A percentile compares a stretch with the other conserved stretches of the same genome.
phyloP scores from a whole-genome alignment of 2,888 invertebrate genomes.

The Orthosia gothica region DNA sequence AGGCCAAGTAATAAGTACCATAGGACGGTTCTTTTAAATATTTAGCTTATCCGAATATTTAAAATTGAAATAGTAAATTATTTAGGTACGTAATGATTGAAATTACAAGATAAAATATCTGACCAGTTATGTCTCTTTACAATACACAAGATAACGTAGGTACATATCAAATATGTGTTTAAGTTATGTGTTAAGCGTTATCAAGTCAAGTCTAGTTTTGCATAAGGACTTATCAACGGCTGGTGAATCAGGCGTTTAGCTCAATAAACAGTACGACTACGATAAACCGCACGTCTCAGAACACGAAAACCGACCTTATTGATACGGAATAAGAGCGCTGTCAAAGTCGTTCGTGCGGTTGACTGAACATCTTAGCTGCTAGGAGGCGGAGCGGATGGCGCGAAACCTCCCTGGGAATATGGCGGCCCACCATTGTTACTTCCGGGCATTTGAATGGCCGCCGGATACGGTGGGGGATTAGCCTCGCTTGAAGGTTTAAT shows the following conservation, averaged over 20 bases:
- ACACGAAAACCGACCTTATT: background rate
- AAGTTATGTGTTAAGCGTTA: slow-evolving; percentile 15
- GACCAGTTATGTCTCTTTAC: background rate
- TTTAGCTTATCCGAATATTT: background rate
- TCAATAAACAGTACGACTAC: no score
- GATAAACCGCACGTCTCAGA: background rate
- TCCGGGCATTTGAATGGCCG: slow-evolving; percentile 18
- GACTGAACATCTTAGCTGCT: slow-evolving; percentile 13
- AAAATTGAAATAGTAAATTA: background rate
- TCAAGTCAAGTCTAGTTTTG: slow-evolving; percentile 18
- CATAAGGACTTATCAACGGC: background rate
- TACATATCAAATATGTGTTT: slow-evolving; percentile 13
- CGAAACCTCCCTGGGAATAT: slow-evolving; percentile 16
- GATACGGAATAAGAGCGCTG: background rate
- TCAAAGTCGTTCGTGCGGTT: background rate
- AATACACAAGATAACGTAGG: slow-evolving; percentile 20
- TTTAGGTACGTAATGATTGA: background rate
- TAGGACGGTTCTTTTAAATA: background rate
- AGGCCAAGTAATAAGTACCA: slow-evolving; percentile 4
- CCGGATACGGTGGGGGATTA: slow-evolving; percentile 23
- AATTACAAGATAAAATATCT: background rate
- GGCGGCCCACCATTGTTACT: slow-evolving; percentile 13
- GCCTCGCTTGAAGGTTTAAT: slow-evolving; percentile 2
- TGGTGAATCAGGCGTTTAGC: background rate
- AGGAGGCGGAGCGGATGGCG: slow-evolving; percentile 55